phyloP scores from a whole-genome alignment of 53 echinoderm and acorn worm species.

The Paracentrotus lividus region DNA sequence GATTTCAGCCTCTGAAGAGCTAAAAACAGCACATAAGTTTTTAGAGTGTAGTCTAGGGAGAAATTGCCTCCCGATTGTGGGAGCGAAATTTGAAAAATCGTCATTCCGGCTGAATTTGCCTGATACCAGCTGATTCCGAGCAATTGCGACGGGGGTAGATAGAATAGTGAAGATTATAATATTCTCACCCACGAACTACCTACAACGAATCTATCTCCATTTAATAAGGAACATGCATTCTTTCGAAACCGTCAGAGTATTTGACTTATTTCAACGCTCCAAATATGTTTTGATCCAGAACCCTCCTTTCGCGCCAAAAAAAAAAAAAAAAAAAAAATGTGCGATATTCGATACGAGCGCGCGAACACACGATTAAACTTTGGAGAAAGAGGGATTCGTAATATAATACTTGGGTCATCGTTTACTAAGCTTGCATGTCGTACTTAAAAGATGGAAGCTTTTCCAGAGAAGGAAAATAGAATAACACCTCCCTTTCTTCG shows the following conservation, averaged over 20 bases:
- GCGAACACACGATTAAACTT: conserved; percentile 30
- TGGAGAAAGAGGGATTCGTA: background rate
- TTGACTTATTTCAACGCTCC: conserved; percentile 1
- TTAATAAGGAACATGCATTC: background rate
- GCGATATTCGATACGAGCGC: conserved; percentile 23
- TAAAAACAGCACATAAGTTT: no score
- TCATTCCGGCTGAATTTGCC: no score
- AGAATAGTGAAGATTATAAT: background rate
- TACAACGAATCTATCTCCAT: background rate
- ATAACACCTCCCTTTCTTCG: conserved; percentile 17
- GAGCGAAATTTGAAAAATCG: no score
- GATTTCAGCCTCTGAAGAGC: no score
- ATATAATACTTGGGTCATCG: background rate
- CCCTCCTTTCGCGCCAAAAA: background rate
- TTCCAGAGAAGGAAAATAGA: background rate
- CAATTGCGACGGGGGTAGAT: no score
- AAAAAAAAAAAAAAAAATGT: no score
- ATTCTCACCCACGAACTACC: background rate
- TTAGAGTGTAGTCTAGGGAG: no score
- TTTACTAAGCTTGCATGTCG: background rate
- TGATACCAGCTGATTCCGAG: no score
- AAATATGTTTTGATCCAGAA: conserved; percentile 1
- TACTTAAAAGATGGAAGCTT: background rate
- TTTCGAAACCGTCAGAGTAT: background rate
- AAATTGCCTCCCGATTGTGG: no score